Conservation (phyloP, 1,140 invertebrate genomes). For the Colletes latitarsis region DNA sequence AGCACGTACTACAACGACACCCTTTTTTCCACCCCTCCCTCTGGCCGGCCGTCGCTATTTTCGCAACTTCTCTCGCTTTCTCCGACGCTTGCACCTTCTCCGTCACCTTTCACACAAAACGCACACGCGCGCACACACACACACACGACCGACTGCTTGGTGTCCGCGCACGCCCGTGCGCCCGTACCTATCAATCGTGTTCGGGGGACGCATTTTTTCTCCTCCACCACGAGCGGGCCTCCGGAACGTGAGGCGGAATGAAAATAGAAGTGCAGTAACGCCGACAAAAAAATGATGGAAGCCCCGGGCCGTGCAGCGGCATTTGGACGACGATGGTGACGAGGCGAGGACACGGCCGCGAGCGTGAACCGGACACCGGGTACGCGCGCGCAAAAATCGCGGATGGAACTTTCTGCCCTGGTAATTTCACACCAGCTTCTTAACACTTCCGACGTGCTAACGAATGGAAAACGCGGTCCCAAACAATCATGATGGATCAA, state of each 20-base stretch:
- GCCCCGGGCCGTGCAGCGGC: conserved; percentile 60
- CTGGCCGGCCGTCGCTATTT: conserved; percentile 31
- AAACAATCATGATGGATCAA: neutral
- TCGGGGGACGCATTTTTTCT: conserved; percentile 66
- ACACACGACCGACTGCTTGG: conserved; percentile 41
- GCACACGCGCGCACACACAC: conserved; percentile 2
- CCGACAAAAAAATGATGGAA: conserved; percentile 70
- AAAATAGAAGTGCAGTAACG: conserved; percentile 69
- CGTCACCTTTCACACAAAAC: conserved; percentile 23
- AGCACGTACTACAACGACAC: conserved; percentile 22
- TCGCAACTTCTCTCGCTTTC: conserved; percentile 50
- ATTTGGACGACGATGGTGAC: conserved; percentile 56
- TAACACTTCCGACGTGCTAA: conserved; percentile 5
- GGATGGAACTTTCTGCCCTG: conserved; percentile 27
- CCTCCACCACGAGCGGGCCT: conserved; percentile 61
- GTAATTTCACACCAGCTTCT: conserved; percentile 29
- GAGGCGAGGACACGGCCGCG: conserved; percentile 47
- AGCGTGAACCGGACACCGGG: conserved; percentile 26
- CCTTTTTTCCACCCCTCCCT: conserved; percentile 1
- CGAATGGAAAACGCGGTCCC: neutral
- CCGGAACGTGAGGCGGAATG: conserved; percentile 71
- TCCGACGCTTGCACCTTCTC: conserved; percentile 27
- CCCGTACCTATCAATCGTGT: conserved; percentile 67
- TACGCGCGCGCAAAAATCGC: conserved; percentile 29
- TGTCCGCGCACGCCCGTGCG: conserved; percentile 49